Evolutionary conservation across 2,888 invertebrate species (phyloP).

Genomic region (Andrena praecox): DNA sequence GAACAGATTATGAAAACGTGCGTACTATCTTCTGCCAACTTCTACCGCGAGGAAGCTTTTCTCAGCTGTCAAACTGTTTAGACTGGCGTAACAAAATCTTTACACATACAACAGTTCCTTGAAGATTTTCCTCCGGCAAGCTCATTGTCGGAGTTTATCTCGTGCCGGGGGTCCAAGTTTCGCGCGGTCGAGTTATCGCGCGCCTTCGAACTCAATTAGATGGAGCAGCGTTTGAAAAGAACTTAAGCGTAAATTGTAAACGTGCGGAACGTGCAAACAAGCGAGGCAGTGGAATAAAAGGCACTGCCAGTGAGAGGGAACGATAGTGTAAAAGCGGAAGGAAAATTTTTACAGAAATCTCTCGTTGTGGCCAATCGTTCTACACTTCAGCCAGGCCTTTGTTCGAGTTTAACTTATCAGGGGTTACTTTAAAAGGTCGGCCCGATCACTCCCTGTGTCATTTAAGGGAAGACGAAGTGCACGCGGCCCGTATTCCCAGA

Average conservation of each 20-base stretch:
- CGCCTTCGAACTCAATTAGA: constrained; percentile 3
- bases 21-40: no score
- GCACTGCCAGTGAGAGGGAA: background rate
- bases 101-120: background rate
- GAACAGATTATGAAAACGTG: no score
- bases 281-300: background rate
- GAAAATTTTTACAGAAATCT: constrained; percentile 37
- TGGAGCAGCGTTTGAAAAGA: background rate
- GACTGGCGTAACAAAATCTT: no score
- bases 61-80: no score
- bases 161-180: background rate
- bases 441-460: constrained; percentile 57
- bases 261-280: background rate
- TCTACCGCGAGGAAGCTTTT: no score
- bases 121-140: background rate
- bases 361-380: constrained; percentile 44
- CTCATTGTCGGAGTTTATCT: background rate
- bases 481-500: constrained; percentile 25
- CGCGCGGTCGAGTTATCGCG: constrained; percentile 2
- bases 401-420: constrained; percentile 63
- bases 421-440: constrained; percentile 59
- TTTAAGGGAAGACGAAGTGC: constrained; percentile 60
- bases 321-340: constrained; percentile 7
- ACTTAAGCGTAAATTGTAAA: constrained; percentile 24
- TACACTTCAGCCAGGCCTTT: constrained; percentile 43